A percentile compares a stretch with the other conserved stretches of the same genome.
These are phyloP conservation scores for Phycodurus eques DNA, from an alignment of 2,113 vertebrate genomes.

Conservation along the genomic window DNA sequence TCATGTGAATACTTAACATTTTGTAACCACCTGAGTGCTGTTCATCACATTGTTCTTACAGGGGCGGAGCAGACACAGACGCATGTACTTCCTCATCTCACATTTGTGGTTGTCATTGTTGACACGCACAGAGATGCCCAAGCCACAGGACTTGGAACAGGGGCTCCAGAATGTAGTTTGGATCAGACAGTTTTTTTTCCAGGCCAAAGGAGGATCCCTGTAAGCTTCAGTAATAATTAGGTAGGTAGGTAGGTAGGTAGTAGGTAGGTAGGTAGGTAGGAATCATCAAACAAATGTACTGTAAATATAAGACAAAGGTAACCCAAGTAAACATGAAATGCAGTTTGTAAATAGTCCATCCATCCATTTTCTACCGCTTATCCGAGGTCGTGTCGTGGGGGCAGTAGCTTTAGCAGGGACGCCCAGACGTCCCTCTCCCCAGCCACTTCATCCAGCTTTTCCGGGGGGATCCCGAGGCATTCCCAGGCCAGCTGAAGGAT, in stretches of 20 bases:
- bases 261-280: too few relatives aligned
- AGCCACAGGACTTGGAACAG: constrained; percentile 89
- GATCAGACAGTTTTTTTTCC: constrained; percentile 90
- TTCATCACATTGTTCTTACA: constrained; percentile 75
- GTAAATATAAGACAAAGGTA: too few relatives aligned
- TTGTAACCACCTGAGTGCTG: constrained; percentile 78
- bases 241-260: constrained; percentile 11
- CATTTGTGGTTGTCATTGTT: constrained; percentile 90
- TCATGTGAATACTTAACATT: neutral
- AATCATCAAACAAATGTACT: too few relatives aligned
- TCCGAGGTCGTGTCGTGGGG: too few relatives aligned
- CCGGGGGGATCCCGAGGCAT: too few relatives aligned
- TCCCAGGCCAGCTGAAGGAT: too few relatives aligned
- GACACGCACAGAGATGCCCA: constrained; percentile 88
- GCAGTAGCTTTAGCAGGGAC: too few relatives aligned
- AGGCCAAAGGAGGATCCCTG: constrained; percentile 85
- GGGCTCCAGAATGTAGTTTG: constrained; percentile 92
- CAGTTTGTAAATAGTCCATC: too few relatives aligned
- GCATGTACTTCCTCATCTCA: constrained; percentile 86
- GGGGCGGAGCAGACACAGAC: constrained; percentile 87
- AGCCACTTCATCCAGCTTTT: too few relatives aligned
- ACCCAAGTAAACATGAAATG: too few relatives aligned
- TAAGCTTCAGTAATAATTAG: constrained; percentile 83
- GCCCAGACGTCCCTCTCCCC: too few relatives aligned
- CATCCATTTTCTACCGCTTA: too few relatives aligned